phyloP scores from a whole-genome alignment of 2,888 invertebrate species.

The Xestia ashworthii region DNA sequence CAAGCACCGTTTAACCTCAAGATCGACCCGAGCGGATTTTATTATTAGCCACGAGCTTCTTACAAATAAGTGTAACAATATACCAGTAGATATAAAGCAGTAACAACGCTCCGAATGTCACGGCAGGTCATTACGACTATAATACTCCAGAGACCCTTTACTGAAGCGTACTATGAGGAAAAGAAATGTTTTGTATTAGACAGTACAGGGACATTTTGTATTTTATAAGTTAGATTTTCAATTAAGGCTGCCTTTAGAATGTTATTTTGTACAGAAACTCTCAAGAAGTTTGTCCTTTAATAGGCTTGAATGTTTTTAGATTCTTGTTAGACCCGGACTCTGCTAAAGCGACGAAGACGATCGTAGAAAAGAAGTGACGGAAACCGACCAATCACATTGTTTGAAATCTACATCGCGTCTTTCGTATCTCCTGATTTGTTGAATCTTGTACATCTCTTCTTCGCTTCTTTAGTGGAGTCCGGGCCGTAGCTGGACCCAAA shows the following conservation, averaged over 20 bases:
- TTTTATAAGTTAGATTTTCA: not conserved
- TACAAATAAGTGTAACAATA: not conserved
- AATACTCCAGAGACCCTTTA: slow-evolving; percentile 12
- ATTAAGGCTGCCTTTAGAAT: not conserved
- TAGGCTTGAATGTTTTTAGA: not conserved
- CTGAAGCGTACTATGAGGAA: slow-evolving; percentile 18
- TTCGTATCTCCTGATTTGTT: too few species aligned
- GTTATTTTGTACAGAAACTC: not conserved
- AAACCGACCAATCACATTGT: not conserved
- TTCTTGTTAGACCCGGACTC: too few species aligned
- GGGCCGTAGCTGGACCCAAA: too few species aligned
- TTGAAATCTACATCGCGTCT: too few species aligned
- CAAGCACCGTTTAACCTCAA: too few species aligned
- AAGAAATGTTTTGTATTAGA: slow-evolving; percentile 14
- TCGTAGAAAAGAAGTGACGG: not conserved
- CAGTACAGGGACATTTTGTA: not conserved
- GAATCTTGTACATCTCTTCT: too few species aligned
- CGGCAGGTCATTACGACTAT: slow-evolving; percentile 8
- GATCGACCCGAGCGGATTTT: too few species aligned
- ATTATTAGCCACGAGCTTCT: too few species aligned
- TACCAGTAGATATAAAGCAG: not conserved
- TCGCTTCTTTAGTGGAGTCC: too few species aligned
- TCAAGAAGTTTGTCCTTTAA: not conserved
- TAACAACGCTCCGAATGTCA: slow-evolving; percentile 2
- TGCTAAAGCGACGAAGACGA: not conserved